Conservation (phyloP, 2,113 vertebrate species). For the Corythaeola cristata region DNA sequence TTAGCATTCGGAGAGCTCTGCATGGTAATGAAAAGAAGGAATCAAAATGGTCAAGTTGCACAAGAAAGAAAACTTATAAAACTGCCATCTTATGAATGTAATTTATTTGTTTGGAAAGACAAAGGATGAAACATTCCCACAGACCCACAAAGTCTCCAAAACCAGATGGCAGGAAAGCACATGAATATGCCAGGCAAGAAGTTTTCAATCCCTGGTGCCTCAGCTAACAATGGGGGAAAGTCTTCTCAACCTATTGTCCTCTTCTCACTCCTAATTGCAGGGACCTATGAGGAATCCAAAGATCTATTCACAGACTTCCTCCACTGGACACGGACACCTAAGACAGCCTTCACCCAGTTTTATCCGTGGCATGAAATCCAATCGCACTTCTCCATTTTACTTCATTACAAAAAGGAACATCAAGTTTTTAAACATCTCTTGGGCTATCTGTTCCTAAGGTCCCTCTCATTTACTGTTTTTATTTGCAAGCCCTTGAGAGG, state of each 20-base stretch:
- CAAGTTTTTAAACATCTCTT: background rate
- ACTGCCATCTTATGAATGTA: constrained; percentile 61
- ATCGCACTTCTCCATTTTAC: background rate
- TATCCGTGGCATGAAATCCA: background rate
- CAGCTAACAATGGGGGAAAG: constrained; percentile 35
- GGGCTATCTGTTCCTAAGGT: background rate
- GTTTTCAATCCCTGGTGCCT: constrained; percentile 32
- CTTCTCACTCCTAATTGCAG: background rate
- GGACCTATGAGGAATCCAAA: background rate
- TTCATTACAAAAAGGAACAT: background rate
- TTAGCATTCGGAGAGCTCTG: constrained; percentile 20
- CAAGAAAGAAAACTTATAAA: constrained; percentile 68
- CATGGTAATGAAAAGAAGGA: constrained; percentile 37
- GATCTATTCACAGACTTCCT: background rate
- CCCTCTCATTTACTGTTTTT: background rate
- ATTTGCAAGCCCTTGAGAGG: background rate
- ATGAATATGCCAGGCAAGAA: constrained; percentile 55
- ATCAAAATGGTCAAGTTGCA: constrained; percentile 55
- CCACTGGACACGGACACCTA: background rate
- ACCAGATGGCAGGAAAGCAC: constrained; percentile 60
- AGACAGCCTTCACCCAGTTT: background rate
- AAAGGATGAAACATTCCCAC: constrained; percentile 65
- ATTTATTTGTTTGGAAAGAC: constrained; percentile 66
- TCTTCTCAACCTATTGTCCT: background rate
- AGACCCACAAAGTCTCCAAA: constrained; percentile 40